Conservation (phyloP, 2,113 vertebrate species). For the Cathartes aura region DNA sequence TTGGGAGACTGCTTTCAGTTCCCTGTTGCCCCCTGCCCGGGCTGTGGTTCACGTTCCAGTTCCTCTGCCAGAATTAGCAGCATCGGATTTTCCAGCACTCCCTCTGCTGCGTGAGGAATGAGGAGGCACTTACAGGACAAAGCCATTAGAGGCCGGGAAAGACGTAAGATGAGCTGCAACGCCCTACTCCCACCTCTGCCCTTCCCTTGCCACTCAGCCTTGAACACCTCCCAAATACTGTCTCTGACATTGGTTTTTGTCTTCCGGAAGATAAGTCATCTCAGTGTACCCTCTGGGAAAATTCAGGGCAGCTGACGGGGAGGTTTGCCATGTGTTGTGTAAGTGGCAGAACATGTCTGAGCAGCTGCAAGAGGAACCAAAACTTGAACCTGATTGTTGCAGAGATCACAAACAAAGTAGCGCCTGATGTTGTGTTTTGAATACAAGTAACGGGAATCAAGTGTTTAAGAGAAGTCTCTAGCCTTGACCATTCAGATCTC, state of each 20-base stretch:
- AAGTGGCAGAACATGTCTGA: background rate
- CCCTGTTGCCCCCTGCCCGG: background rate
- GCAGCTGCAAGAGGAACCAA: slow-evolving; percentile 4
- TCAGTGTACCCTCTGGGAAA: background rate
- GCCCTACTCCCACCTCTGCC: background rate
- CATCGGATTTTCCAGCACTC: background rate
- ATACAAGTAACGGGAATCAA: background rate
- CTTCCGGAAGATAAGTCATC: background rate
- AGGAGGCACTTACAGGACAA: background rate
- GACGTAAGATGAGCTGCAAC: background rate
- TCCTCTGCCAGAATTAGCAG: background rate
- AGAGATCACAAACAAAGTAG: background rate
- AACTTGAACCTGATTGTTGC: background rate
- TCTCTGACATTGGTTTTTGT: background rate
- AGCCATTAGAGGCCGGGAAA: background rate
- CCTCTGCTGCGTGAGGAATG: background rate
- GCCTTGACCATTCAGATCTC: background rate
- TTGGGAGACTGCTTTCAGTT: background rate
- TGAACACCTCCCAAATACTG: background rate
- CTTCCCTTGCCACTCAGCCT: background rate
- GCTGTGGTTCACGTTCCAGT: background rate
- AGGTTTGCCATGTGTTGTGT: background rate
- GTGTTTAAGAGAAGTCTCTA: background rate
- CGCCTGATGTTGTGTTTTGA: background rate
- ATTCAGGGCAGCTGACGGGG: fast-evolving